These are phyloP conservation scores for Ditylenchus weischeri DNA, from an alignment of 2,888 invertebrate genomes.

Conservation along the genomic window DNA sequence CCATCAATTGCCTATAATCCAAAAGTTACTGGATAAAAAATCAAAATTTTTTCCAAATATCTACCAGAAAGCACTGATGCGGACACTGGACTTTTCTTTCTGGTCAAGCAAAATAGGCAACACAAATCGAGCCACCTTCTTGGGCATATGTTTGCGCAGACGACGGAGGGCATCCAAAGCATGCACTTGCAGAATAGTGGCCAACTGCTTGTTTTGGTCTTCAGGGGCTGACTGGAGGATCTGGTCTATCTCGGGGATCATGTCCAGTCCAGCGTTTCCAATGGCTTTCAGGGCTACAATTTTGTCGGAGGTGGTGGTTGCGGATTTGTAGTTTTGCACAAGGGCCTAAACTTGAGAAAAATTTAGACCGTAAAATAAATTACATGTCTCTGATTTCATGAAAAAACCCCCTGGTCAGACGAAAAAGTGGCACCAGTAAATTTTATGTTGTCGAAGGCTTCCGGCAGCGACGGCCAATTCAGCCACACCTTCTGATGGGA, in stretches of 20 bases:
- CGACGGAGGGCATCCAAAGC: conserved; percentile 43
- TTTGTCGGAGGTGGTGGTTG: conserved; percentile 43
- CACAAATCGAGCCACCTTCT: conserved; percentile 35
- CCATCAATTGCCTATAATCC: conserved; percentile 5
- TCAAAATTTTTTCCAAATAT: conserved; percentile 9
- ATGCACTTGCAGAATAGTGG: not conserved
- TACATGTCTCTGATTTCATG: too few relatives aligned
- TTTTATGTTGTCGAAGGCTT: too few relatives aligned
- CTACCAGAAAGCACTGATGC: conserved; percentile 34
- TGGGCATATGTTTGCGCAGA: conserved; percentile 31
- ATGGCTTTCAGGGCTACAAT: conserved; percentile 52
- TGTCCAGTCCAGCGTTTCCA: conserved; percentile 54
- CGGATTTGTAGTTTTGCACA: conserved; percentile 29
- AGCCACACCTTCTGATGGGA: too few relatives aligned
- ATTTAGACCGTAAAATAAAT: too few relatives aligned
- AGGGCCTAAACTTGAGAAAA: conserved; percentile 20
- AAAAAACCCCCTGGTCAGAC: too few relatives aligned
- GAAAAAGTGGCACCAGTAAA: too few relatives aligned
- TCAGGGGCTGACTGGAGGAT: too few relatives aligned
- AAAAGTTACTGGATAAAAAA: too few relatives aligned
- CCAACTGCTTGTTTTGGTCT: too few relatives aligned
- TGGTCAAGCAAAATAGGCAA: conserved; percentile 41
- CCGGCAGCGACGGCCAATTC: too few relatives aligned
- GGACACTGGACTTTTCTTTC: conserved; percentile 32
- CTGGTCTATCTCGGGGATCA: conserved; percentile 15